Base-by-base conservation (phyloP, 1,140 invertebrate species). In the Ladona fulva region DNA sequence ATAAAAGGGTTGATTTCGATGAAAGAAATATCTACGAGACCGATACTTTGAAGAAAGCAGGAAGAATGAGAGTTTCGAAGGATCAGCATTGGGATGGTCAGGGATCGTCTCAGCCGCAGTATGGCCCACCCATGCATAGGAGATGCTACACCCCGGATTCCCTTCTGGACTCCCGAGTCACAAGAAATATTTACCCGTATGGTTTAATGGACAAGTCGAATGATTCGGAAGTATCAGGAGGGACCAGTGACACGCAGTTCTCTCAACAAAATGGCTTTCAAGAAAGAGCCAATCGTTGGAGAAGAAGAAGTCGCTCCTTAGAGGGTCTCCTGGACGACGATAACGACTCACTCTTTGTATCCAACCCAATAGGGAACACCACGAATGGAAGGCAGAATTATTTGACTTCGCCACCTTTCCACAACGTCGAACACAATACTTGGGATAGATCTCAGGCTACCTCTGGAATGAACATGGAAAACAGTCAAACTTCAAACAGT, bases 11-110 rank as follows among this genome's bases (percentile, higher is more conserved):
- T 22, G 87, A 90, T 75, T 92, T 93, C 52, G 92, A 93, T 80
- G 88, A 91, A 81, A 91, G 91, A 83, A 94, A 94, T 83, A 89
- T 94, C 75, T 93, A 93, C 79, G 91, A 92, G 82, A 89, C 91
- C 0, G 89, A 91, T 76, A 89, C 88, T 10, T 83, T 89, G 12
- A 87, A 89, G 5, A 91, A 91, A 83, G 84, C 85, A 5, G 74
- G 25, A 6, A 25, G 78, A 24, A 74, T 79, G 0, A 66, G 52
- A 22, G 5, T 19, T 3, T 66, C 52, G n/a, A 66, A 66, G n/a
- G 52, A 66, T 66, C 52, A 66, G 52, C 52, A 66, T 6, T 66
- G 52, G 52, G 52, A 66, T 12, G 29, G 29, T 37, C n/a, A n/a
- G n/a, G n/a, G n/a, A n/a, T 66, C 52, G 14, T 66, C 52, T 19